phyloP scores from a whole-genome alignment of 2,797 vertebrate species.

The Acanthiza pusilla region DNA sequence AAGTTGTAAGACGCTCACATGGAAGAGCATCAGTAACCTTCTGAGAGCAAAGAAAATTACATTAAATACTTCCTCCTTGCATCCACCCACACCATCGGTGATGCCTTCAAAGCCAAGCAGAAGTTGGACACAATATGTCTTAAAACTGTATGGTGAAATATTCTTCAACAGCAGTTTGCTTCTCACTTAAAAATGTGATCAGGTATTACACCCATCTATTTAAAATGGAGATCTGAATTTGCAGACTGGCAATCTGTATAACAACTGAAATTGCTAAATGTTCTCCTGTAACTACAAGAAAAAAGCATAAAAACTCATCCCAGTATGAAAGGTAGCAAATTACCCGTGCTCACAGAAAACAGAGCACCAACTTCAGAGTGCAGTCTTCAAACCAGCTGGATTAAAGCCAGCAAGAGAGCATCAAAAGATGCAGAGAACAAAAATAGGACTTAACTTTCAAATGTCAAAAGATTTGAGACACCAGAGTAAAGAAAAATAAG shows the following conservation, averaged over 20 bases:
- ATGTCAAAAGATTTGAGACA: not conserved
- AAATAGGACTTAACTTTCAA: not conserved
- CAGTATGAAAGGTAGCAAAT: not conserved
- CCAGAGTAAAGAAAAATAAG: not conserved
- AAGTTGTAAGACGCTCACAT: not conserved
- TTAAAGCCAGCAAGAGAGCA: not conserved
- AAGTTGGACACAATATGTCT: not conserved
- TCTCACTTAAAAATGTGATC: not conserved
- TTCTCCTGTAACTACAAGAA: not conserved
- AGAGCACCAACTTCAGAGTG: not conserved
- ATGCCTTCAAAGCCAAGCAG: not conserved
- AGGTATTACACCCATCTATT: not conserved
- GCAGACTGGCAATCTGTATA: accelerated
- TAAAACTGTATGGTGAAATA: not conserved
- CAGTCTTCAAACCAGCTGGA: not conserved
- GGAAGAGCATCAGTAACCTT: not conserved
- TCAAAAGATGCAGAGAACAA: not conserved
- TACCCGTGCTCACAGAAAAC: not conserved
- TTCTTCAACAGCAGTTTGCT: not conserved
- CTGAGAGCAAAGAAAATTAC: not conserved
- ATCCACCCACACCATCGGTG: accelerated
- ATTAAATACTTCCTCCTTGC: not conserved
- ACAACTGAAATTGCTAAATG: not conserved
- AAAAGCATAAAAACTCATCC: not conserved
- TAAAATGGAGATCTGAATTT: not conserved